A percentile compares a stretch with the other conserved stretches of the same genome.
These are phyloP conservation scores for Ptilodon capucinus DNA, from an alignment of 2,888 invertebrate species.

Conservation along the genomic window DNA sequence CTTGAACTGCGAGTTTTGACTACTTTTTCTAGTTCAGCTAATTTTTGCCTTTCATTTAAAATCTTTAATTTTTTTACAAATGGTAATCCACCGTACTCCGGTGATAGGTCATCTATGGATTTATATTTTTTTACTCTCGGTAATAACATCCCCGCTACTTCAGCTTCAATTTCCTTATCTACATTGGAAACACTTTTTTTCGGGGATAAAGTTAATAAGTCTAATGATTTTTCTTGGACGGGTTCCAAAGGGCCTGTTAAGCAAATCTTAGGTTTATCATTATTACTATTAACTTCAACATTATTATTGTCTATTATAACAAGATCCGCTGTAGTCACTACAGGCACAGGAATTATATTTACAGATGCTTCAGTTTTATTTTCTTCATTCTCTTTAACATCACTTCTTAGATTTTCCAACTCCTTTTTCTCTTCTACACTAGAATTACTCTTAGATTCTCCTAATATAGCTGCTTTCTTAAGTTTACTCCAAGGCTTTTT, in stretches of 20 bases:
- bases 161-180: constrained; percentile 49
- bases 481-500: constrained; percentile 90
- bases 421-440: constrained; percentile 63
- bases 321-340: constrained; percentile 73
- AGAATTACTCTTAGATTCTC: constrained; percentile 73
- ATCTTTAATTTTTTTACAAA: constrained; percentile 95
- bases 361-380: constrained; percentile 47
- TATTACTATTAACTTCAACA: constrained; percentile 61
- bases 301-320: constrained; percentile 79
- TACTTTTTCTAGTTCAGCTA: constrained; percentile 90
- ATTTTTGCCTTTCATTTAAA: constrained; percentile 92
- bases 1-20: constrained; percentile 91
- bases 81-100: constrained; percentile 92
- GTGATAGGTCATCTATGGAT: constrained; percentile 93
- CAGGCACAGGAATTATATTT: constrained; percentile 61
- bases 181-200: constrained; percentile 45
- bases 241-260: constrained; percentile 71
- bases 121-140: constrained; percentile 86
- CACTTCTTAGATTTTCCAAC: constrained; percentile 36
- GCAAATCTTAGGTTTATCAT: constrained; percentile 65
- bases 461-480: constrained; percentile 87
- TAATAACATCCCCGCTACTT: constrained; percentile 54
- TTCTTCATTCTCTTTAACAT: constrained; percentile 48
- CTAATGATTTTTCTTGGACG: constrained; percentile 73
- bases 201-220: constrained; percentile 70